Evolutionary conservation across 2,888 invertebrate genomes (phyloP), one percentile per base, ranked within the genome.

Genomic region (Lasioglossum zephyrum): DNA sequence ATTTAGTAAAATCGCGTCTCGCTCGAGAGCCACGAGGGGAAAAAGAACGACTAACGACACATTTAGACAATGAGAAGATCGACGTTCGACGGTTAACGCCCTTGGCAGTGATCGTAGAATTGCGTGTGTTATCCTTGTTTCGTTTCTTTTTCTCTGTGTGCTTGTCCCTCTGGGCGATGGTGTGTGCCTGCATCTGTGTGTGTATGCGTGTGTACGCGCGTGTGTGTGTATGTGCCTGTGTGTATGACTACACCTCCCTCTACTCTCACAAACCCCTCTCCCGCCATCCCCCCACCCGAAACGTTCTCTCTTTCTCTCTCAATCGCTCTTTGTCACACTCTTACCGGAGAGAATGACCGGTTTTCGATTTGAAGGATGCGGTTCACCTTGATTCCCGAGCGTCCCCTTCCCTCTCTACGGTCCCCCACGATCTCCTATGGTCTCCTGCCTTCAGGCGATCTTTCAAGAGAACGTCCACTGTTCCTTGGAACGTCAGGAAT

Each of bases 71-170:
- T 88, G 91, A 86, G 85, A 92, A 93, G 60, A 94, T 90, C 91
- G 92, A 94, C 93, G 92, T 53, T 93, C 91, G 89, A 93, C 91
- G 92, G 89, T 86, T 91, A 93, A 94, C 94, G 93, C 92, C 93
- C 91, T 93, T 95, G 95, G 95, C 95, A 95, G 95, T 95, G 95
- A 94, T 94, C 91, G 93, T 94, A 94, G 92, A 94, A 94, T 94
- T 93, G 93, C 94, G 53, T 53, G 89, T 92, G 91, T 88, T 84
- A 82, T 84, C 81, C 86, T 85, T 77, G 81, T 86, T 85, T 84
- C 82, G 84, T 84, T 77, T 81, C 86, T 85, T 88, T 83, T 84
- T 84, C 82, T 85, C 84, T 77, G 79, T 87, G 84, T 84, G 88
- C 82, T 82, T 84, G 81, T 86, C 84, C 75, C 79, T 87, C 84